A percentile compares a stretch with the other conserved stretches of the same genome.
Evolutionary conservation across 2,797 vertebrate species (phyloP).

Genomic region (Pseudomugil gertrudae): DNA sequence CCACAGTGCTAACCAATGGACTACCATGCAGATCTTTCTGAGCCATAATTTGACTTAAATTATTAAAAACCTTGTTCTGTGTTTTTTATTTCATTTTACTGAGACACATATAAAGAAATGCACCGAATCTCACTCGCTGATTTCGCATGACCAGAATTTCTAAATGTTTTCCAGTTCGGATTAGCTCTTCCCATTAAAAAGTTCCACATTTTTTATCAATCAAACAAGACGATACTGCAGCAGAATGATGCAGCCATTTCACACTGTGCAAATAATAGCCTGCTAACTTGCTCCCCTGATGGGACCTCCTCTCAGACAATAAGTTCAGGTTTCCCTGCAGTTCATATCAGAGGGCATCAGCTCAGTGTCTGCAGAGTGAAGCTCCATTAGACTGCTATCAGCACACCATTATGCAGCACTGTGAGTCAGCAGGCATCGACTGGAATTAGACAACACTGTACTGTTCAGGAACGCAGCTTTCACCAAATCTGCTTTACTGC

Average conservation of each 20-base stretch:
- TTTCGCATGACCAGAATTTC: too few species aligned
- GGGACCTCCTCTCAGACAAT: slow-evolving; percentile 13
- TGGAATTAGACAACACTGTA: slow-evolving; percentile 37
- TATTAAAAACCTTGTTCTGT: too few species aligned
- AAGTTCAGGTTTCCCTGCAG: slow-evolving; percentile 58
- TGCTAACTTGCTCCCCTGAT: slow-evolving; percentile 11
- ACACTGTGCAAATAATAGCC: slow-evolving; percentile 2
- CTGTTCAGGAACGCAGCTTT: slow-evolving; percentile 17
- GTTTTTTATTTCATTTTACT: too few species aligned
- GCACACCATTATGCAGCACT: slow-evolving; percentile 53
- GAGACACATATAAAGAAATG: too few species aligned
- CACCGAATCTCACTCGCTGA: too few species aligned
- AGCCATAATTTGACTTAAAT: too few species aligned
- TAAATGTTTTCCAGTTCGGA: too few species aligned
- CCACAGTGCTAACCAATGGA: too few species aligned
- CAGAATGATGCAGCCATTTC: slow-evolving; percentile 9
- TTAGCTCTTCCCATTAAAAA: background rate
- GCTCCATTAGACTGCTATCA: slow-evolving; percentile 46
- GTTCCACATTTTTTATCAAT: background rate
- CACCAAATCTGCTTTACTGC: slow-evolving; percentile 14
- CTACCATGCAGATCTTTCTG: too few species aligned
- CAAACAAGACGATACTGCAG: slow-evolving; percentile 2
- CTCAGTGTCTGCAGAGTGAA: slow-evolving; percentile 38
- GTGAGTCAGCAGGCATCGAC: slow-evolving; percentile 67
- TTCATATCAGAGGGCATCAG: slow-evolving; percentile 49